These are phyloP conservation scores for Salarias fasciatus DNA, from an alignment of 2,797 vertebrate genomes.

Conservation along the genomic window DNA sequence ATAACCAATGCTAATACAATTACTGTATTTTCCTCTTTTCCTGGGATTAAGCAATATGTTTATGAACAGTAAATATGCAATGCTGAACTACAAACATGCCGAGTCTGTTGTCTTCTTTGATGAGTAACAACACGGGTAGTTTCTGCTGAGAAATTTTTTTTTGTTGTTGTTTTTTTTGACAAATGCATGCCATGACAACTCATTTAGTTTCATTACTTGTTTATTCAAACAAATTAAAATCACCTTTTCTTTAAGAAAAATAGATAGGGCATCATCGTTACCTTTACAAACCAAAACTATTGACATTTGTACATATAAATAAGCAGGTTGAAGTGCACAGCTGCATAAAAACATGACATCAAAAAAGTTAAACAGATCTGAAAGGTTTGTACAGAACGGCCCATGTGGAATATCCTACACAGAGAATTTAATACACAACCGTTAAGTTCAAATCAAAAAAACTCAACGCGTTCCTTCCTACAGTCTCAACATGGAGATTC, in stretches of 20 bases:
- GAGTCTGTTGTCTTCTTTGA: conserved; percentile 13
- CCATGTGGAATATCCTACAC: conserved; percentile 34
- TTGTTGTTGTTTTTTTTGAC: no score
- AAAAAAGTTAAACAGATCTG: conserved; percentile 53
- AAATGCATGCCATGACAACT: background rate
- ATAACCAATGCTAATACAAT: conserved; percentile 30
- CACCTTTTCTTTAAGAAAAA: conserved; percentile 75
- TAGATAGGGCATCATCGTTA: conserved; percentile 61
- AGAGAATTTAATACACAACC: conserved; percentile 16
- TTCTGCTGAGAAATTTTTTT: no score
- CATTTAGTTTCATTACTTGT: conserved; percentile 48
- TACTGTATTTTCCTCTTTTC: conserved; percentile 49
- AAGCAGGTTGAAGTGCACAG: conserved; percentile 55
- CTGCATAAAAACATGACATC: conserved; percentile 52
- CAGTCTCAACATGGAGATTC: conserved; percentile 12
- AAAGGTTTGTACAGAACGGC: conserved; percentile 49
- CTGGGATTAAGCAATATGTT: conserved; percentile 74
- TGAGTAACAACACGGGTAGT: background rate
- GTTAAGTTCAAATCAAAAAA: conserved; percentile 19
- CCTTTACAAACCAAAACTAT: conserved; percentile 72
- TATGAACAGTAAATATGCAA: conserved; percentile 73
- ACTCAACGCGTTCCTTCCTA: conserved; percentile 6
- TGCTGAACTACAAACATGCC: conserved; percentile 39
- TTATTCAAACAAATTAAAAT: conserved; percentile 70
- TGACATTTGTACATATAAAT: conserved; percentile 81